phyloP scores from a whole-genome alignment of 2,888 invertebrate genomes.

The Trachelus stipa region DNA sequence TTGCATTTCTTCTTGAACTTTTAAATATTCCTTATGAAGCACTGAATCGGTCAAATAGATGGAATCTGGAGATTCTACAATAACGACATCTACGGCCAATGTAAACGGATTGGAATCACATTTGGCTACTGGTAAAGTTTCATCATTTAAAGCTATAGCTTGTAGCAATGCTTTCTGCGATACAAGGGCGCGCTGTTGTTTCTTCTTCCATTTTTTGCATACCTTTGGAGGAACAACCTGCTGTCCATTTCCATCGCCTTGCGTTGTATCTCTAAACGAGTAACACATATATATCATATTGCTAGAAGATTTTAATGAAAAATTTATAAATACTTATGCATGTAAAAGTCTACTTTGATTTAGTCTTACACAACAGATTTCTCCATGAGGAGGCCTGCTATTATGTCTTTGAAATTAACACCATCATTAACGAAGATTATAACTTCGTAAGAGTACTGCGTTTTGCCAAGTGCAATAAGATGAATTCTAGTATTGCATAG shows the following conservation, averaged over 20 bases:
- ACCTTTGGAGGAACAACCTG: not conserved
- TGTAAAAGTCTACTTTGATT: not conserved
- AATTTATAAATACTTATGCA: not conserved
- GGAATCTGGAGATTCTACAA: constrained; percentile 71
- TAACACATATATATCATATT: not conserved
- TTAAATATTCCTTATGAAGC: constrained; percentile 66
- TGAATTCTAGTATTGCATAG: constrained; percentile 58
- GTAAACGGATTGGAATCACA: constrained; percentile 63
- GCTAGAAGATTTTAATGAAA: not conserved
- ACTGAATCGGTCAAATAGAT: constrained; percentile 72
- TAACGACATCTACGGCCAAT: constrained; percentile 68
- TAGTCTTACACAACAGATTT: not conserved
- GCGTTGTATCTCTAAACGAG: not conserved
- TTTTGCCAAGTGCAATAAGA: constrained; percentile 60
- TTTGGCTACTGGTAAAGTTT: not conserved
- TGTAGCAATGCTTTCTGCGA: not conserved
- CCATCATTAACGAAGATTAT: constrained; percentile 52
- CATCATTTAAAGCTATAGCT: not conserved
- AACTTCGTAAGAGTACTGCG: constrained; percentile 38
- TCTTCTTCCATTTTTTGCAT: not conserved
- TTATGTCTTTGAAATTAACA: constrained; percentile 68
- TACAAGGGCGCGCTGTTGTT: not conserved
- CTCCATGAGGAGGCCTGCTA: not conserved
- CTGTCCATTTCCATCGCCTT: not conserved
- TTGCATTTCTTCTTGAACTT: constrained; percentile 71